phyloP scores from a whole-genome alignment of 2,888 invertebrate genomes.

The Dioctria rufipes region DNA sequence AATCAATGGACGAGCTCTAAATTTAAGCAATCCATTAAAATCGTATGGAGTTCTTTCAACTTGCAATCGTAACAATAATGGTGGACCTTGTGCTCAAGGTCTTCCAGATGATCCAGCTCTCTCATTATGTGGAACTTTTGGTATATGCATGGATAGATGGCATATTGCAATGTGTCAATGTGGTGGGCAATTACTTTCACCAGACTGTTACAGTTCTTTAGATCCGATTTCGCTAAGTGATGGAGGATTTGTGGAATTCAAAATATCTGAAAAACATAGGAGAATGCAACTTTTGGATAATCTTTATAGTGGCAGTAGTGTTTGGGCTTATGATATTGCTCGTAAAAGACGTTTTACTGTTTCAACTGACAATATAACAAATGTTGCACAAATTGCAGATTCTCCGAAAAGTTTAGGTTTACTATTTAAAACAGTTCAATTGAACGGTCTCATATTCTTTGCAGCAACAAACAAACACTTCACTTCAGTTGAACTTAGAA shows the following conservation, averaged over 20 bases:
- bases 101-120: conserved; percentile 67
- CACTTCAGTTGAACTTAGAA: conserved; percentile 84
- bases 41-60: conserved; percentile 82
- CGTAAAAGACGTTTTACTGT: conserved; percentile 69
- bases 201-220: conserved; percentile 84
- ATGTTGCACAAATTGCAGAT: conserved; percentile 67
- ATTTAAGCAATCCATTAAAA: conserved; percentile 83
- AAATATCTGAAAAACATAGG: conserved; percentile 86
- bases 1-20: conserved; percentile 87
- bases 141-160: conserved; percentile 90
- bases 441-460: conserved; percentile 87
- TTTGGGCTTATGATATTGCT: conserved; percentile 74
- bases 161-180: conserved; percentile 81
- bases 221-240: conserved; percentile 85
- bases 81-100: conserved; percentile 76
- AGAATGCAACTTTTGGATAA: conserved; percentile 89
- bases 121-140: conserved; percentile 76
- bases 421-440: conserved; percentile 84
- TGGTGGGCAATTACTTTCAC: conserved; percentile 80
- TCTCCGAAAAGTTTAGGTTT: conserved; percentile 84
- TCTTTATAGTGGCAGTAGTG: conserved; percentile 81
- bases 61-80: conserved; percentile 81
- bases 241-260: conserved; percentile 84
- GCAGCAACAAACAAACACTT: conserved; percentile 90
- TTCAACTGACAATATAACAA: conserved; percentile 67